Base-by-base conservation (phyloP, 1,140 invertebrate species). In the Coptotermes formosanus region DNA sequence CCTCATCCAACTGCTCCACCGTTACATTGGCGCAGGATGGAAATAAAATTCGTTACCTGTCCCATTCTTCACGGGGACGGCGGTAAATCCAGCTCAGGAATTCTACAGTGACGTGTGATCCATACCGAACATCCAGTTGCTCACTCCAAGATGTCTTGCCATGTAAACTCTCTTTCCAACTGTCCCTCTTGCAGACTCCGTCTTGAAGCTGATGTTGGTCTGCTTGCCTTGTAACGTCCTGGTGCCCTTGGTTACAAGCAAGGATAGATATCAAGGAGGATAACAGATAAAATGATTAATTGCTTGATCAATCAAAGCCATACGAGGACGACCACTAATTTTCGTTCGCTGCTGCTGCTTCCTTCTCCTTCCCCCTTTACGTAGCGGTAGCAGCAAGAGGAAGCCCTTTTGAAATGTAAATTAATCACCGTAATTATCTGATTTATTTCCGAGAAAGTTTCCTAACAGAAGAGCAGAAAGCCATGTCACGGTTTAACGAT, bases 361-460 rank as follows among this genome's bases (percentile, higher is more conserved):
- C 85, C 83, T n/a, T 48, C 43, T n/a, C n/a, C 45, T 12, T n/a
- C 82, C 43, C 23, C 83, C 38, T 44, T 44, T 8, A 82, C 19
- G 81, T 82, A 43, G 16, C n/a, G 38, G 44, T 11, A 43, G 38
- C 82, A 32, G 32, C 38, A 44, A 25, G 32, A 44, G 38, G 32
- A 45, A 44, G 45, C 83, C 83, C 85, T 75, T 85, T 85, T 85
- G 85, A 85, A 75, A 86, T 84, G 86, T 52, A 83, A 86, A 86
- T 86, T 86, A 86, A 86, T 86, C 86, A 86, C 86, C 86, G 44
- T 86, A 83, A 86, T 86, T 86, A 86, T 86, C 86, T 84, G 86
- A 86, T 86, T 86, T 86, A 86, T 86, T 82, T 86, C 45, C 81
- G 81, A 21, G 81, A 86, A 86, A 84, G 85, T 85, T 85, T 81